phyloP scores from a whole-genome alignment of 2,113 vertebrate species.

The Canis aureus region DNA sequence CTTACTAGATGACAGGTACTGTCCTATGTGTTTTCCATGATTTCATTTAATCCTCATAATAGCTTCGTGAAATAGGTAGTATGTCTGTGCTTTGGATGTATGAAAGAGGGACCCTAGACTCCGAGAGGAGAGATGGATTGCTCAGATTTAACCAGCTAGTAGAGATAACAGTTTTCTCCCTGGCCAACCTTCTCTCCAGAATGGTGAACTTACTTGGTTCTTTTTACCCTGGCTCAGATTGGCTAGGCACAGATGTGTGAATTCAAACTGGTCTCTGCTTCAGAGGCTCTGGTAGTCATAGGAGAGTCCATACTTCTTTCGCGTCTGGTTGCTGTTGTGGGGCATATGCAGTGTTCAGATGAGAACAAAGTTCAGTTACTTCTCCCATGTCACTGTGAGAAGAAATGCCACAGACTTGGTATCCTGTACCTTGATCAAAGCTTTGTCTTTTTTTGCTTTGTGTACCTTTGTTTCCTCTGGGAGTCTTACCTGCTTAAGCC shows the following conservation, averaged over 20 bases:
- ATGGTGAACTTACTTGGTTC: not conserved
- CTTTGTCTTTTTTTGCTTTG: not conserved
- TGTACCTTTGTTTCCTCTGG: not conserved
- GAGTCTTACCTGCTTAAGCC: not conserved
- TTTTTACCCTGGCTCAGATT: not conserved
- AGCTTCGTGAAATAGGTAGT: not conserved
- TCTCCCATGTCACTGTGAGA: not conserved
- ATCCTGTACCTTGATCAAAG: not conserved
- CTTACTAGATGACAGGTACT: accelerated
- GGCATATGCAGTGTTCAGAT: not conserved
- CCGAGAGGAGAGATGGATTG: not conserved
- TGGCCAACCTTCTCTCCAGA: not conserved
- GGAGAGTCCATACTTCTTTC: not conserved
- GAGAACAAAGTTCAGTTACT: not conserved
- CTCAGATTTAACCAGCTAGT: not conserved
- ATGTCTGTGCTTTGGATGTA: not conserved
- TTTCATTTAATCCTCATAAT: not conserved
- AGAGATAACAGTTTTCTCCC: not conserved
- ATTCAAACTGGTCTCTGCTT: not conserved
- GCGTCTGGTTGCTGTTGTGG: not conserved
- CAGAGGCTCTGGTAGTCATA: not conserved
- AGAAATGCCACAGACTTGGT: not conserved
- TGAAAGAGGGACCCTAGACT: not conserved
- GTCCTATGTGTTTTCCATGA: not conserved
- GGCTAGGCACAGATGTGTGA: not conserved